Conservation (phyloP, 2,113 vertebrate species). For the Carassius auratus region DNA sequence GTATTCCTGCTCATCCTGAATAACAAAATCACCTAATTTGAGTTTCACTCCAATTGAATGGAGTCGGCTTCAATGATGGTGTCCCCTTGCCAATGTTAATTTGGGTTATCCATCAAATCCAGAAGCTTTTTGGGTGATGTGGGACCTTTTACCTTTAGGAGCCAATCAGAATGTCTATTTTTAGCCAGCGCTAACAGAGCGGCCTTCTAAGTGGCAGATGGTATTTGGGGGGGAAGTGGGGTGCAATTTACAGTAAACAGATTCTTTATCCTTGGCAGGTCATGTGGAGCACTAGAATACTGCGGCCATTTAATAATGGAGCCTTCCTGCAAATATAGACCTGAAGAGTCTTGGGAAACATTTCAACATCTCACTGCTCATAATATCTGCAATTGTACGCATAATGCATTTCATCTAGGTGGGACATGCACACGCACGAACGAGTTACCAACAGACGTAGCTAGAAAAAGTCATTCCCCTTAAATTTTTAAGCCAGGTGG, state of each 20-base stretch:
- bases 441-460: too few relatives aligned
- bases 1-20: conserved; percentile 7
- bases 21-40: conserved; percentile 38
- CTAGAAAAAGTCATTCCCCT: neutral
- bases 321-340: conserved; percentile 68
- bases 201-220: conserved; percentile 82
- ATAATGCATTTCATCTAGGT: neutral
- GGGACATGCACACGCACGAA: neutral
- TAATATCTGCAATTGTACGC: neutral
- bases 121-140: conserved; percentile 58
- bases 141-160: conserved; percentile 63
- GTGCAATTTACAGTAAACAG: conserved; percentile 91
- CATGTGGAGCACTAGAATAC: conserved; percentile 80
- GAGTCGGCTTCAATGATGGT: conserved; percentile 52
- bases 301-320: conserved; percentile 72
- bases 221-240: conserved; percentile 80
- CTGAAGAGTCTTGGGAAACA: conserved; percentile 33
- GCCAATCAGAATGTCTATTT: conserved; percentile 76
- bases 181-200: conserved; percentile 73
- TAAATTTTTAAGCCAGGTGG: neutral
- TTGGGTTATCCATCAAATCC: conserved; percentile 45
- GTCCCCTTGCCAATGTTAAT: conserved; percentile 16
- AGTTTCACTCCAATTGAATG: neutral
- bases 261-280: conserved; percentile 93
- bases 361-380: neutral